Evolutionary conservation across 1,140 invertebrate species (phyloP), one percentile per base, ranked within the genome.

Genomic region (Ylistrum balloti): DNA sequence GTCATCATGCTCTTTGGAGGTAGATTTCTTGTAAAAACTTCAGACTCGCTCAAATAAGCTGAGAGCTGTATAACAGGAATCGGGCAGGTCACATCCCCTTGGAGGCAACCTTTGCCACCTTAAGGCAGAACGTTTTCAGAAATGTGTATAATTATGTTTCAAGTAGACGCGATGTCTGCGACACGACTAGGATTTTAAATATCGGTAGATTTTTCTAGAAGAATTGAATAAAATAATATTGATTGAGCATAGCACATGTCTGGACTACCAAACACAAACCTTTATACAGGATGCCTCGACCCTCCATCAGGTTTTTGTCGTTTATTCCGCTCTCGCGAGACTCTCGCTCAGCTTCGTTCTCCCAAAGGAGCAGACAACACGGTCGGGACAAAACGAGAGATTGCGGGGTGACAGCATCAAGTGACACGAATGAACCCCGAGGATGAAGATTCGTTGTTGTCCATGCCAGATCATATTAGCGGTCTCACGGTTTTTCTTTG

Each of bases 191-290:
- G 56, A 74, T n/a, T 74, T 74, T 74, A 74, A 74, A 74, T 74
- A 74, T 74, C 56, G 56, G 56, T 74, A 74, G 22, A 74, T 74
- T 74, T 74, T 74, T 74, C 22, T 28, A 28, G 56, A 74, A 74
- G 56, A 74, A 74, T 74, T 74, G 56, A 74, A 74, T 74, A 74
- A 74, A 74, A 74, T 74, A 74, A 28, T 74, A 74, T 74, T 74
- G 56, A 74, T 74, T 74, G 56, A n/a, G 56, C 56, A 74, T n/a
- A 74, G 56, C 9, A 74, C 56, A 74, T 74, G 56, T 74, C n/a
- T 74, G 56, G 56, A 74, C 56, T 74, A 74, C 56, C 56, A 1
- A 74, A 74, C n/a, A 74, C 56, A 28, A 74, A 74, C 28, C n/a
- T 3, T 74, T 17, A 28, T 74, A n/a, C 56, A 74, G 28, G n/a